Evolutionary conservation across 2,888 invertebrate genomes (phyloP).

Genomic region (Rutpela maculata): DNA sequence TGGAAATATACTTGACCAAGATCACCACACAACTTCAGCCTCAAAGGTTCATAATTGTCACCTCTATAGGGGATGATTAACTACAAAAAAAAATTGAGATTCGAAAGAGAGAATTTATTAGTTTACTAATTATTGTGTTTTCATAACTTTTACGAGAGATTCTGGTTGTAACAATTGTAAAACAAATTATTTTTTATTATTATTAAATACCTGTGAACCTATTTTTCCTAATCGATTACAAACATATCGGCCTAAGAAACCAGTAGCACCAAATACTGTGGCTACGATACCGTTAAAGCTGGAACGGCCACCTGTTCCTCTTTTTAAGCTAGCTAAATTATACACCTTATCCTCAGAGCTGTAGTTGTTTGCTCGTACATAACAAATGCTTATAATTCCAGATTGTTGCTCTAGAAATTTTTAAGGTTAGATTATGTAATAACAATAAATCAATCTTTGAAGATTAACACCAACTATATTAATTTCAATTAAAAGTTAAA

Average conservation of each 20-base stretch:
- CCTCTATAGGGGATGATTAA: conserved; percentile 94
- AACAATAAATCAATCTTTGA: conserved; percentile 8
- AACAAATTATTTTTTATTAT: neutral
- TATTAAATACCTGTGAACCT: conserved; percentile 83
- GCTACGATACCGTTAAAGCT: conserved; percentile 98
- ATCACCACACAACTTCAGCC: conserved; percentile 92
- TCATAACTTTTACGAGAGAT: neutral
- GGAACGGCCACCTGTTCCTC: conserved; percentile 93
- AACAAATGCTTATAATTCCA: conserved; percentile 68
- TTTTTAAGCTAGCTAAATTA: conserved; percentile 82
- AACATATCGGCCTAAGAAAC: conserved; percentile 92
- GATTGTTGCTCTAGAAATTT: conserved; percentile 65
- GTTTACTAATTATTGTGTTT: neutral
- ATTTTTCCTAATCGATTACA: conserved; percentile 92
- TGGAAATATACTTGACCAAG: conserved; percentile 95
- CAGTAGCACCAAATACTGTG: conserved; percentile 97
- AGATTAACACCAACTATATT: neutral
- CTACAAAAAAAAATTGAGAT: conserved; percentile 75
- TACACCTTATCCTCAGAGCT: conserved; percentile 76
- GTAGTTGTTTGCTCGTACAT: conserved; percentile 72
- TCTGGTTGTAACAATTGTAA: too few relatives aligned
- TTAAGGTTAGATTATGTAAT: conserved; percentile 61
- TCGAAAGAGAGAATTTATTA: neutral
- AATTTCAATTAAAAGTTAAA: neutral
- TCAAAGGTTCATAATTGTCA: conserved; percentile 86